These are phyloP conservation scores for Lucilia sericata DNA, from an alignment of 1,140 invertebrate species.

Conservation along the genomic window DNA sequence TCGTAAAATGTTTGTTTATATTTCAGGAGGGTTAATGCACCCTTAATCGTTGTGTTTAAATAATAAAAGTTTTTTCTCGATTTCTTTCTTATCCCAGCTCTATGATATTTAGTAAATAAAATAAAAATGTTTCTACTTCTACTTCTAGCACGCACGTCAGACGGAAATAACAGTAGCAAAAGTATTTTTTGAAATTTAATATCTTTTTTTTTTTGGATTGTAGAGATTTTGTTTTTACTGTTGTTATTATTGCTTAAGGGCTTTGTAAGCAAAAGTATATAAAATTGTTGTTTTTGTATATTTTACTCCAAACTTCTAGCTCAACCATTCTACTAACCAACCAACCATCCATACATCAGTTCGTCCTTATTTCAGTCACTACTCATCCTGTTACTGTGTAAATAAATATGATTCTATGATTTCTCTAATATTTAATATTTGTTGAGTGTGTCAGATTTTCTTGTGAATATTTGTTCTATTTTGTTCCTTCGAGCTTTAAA, in stretches of 20 bases:
- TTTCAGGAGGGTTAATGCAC: conserved; percentile 31
- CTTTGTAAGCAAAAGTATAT: conserved; percentile 23
- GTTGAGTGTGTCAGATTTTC: conserved; percentile 19
- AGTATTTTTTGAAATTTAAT: conserved; percentile 45
- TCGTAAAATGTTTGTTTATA: not conserved
- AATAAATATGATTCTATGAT: conserved; percentile 4
- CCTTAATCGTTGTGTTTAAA: conserved; percentile 45
- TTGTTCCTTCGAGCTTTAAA: not conserved
- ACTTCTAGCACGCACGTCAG: not conserved
- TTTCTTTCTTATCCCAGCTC: not conserved
- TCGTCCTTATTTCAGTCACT: conserved; percentile 6
- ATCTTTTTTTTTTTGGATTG: conserved; percentile 10
- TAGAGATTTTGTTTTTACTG: not conserved
- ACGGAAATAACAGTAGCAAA: not conserved
- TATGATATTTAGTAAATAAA: not conserved
- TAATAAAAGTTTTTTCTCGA: conserved; percentile 28
- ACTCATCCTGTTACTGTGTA: not conserved
- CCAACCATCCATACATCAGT: not conserved
- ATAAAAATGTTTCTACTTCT: too few species aligned
- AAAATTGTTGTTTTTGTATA: not conserved
- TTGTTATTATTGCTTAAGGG: conserved; percentile 28
- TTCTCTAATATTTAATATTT: conserved; percentile 18
- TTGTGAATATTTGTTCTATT: not conserved
- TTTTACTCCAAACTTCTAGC: too few species aligned
- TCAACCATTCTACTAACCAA: too few species aligned